Conservation (phyloP, 2,797 vertebrate species). For the Prionace glauca region DNA sequence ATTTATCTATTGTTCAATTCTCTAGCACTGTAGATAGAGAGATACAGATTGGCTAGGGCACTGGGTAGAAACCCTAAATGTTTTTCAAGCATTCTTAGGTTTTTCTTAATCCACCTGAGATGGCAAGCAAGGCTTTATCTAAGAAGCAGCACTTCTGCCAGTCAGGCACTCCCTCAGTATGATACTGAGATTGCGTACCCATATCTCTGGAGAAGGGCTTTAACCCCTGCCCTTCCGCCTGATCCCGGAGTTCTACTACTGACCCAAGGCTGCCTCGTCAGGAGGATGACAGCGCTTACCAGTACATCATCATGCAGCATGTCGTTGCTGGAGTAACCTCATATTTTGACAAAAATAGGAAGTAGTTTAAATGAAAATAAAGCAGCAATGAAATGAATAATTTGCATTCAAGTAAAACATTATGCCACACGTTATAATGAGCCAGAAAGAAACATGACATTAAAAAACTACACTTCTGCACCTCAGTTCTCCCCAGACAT, state of each 20-base stretch:
- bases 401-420: not conserved
- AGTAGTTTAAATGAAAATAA: not conserved
- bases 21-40: not conserved
- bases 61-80: not conserved
- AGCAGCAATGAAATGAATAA: not conserved
- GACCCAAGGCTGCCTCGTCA: not conserved
- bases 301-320: not conserved
- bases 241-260: not conserved
- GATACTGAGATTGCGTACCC: not conserved
- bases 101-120: not conserved
- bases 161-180: not conserved
- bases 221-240: not conserved
- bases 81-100: not conserved
- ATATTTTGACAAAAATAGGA: not conserved
- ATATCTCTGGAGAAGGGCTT: not conserved
- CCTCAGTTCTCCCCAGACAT: not conserved
- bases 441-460: not conserved
- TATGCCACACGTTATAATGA: not conserved
- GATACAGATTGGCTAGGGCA: not conserved
- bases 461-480: not conserved
- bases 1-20: not conserved
- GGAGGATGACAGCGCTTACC: not conserved
- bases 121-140: not conserved
- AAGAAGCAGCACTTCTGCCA: not conserved
- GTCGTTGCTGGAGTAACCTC: not conserved